Base-by-base conservation (phyloP, 2,888 invertebrate genomes). In the Microplitis deprimator region DNA sequence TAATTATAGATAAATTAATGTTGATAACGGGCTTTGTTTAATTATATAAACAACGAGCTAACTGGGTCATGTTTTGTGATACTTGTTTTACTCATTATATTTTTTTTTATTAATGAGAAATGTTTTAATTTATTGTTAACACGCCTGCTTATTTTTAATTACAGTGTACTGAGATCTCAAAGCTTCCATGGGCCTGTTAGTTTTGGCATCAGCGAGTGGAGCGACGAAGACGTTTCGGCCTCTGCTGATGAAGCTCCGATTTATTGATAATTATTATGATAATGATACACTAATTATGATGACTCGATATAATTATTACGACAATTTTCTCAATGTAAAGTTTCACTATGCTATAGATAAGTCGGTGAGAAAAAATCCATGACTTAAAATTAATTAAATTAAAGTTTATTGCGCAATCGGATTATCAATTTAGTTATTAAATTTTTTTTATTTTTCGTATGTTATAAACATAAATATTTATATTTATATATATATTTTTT, bases 181-280 rank as follows among this genome's bases (percentile, higher is more conserved):
- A 93, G 93, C 80, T 93, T 93, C 89, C 92, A 93, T 88, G 93
- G 93, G 68, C 92, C 91, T 59, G 90, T 91, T 83, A 85, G 91
- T 81, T 86, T 89, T 78, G 90, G 91, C 16, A 85, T 90, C 39
- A 89, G 87, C 75, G 87, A 87, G 73, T 87, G 86, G 85, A 87
- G 87, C 72, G 87, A 87, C 61, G 87, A 87, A 68, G 87, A 87
- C 75, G 79, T 86, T 38, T 82, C 84, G 71, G 84, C 84, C 71
- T 87, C 87, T 7, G 87, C 87, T 17, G 87, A 87, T 68, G 87
- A 87, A 77, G 81, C 84, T 10, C 81, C 85, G 16, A 79, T 85
- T 69, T 87, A 85, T 77, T 87, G 73, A 79, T 75, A 13, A 50
- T 13, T 50, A 50, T 50, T 8, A 50, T 50, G 13, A 13, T 50